Evolutionary conservation across 1,140 invertebrate species (phyloP).

Genomic region (Scaptodrosophila lebanonensis): DNA sequence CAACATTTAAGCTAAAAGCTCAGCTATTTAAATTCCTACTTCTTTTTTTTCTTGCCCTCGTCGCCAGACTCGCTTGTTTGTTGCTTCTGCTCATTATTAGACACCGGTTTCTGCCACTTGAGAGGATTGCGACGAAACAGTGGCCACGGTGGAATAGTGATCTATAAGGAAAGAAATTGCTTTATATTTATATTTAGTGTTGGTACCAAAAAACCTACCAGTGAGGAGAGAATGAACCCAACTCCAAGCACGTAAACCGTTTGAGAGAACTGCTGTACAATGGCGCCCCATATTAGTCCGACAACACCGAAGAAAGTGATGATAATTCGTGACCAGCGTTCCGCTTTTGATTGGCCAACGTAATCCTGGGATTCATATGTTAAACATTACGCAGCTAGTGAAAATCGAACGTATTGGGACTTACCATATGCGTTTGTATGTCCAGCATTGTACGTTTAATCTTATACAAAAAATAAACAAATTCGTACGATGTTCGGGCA

Average conservation of each 20-base stretch:
- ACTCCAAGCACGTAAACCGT: constrained; percentile 95
- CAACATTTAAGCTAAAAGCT: constrained; percentile 30
- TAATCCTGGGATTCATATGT: constrained; percentile 84
- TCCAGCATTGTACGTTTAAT: constrained; percentile 55
- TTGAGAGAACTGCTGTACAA: constrained; percentile 96
- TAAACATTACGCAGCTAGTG: not conserved
- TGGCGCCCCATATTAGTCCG: constrained; percentile 94
- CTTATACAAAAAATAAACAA: constrained; percentile 54
- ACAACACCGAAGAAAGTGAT: constrained; percentile 92
- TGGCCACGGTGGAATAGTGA: constrained; percentile 95
- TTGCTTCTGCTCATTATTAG: constrained; percentile 39
- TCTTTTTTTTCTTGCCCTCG: constrained; percentile 73
- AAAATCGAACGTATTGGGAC: not conserved
- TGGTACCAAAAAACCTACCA: constrained; percentile 81
- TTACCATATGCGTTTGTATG: constrained; percentile 82
- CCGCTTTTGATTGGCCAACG: constrained; percentile 92
- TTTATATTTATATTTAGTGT: not conserved
- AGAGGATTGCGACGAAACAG: constrained; percentile 92
- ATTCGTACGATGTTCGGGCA: constrained; percentile 50
- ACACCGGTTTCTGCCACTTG: constrained; percentile 90
- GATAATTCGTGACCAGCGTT: constrained; percentile 91
- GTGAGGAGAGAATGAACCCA: constrained; percentile 90
- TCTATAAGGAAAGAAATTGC: constrained; percentile 77
- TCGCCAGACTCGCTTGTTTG: constrained; percentile 38
- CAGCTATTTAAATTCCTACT: constrained; percentile 37